Evolutionary conservation across 2,888 invertebrate species (phyloP), one percentile per base, ranked within the genome.

Genomic region (Spatulosminthurus flaviceps): DNA sequence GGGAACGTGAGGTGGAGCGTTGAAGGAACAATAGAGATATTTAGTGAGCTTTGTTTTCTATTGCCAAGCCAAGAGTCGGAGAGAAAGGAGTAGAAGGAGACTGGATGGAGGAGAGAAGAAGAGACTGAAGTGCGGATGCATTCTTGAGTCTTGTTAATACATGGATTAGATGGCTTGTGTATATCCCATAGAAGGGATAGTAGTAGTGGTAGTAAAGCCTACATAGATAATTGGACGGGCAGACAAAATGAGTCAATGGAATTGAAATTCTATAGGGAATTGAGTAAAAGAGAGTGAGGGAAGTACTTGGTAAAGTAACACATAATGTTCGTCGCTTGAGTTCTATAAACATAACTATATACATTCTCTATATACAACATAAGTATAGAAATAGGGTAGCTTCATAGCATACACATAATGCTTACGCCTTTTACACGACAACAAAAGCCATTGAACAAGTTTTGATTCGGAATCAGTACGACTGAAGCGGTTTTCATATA

Each of bases 231-330:
- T 77, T 80, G 80, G 77, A 77, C 64, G 72, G 67, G 72, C 77
- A 73, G 77, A 80, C 77, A 77, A 80, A 77, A 71, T 77, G 73
- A 77, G 79, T 79, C 75, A 79, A 75, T 70, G 72, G 41, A 51
- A 79, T 75, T 72, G 42, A 77, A 72, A 77, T 80, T 42, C 80
- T 70, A 43, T 51, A 80, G 77, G 77, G 80, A 77, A 61, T 69
- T 29, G 78, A 78, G 71, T 24, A n/a, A 64, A 24, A 64, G 64
- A 64, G 64, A 24, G n/a, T 4, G 24, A 11, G 11, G 16, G 22
- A 26, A 26, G 64, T 34, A 34, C 24, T n/a, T n/a, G n/a, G 22
- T 24, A 64, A 21, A n/a, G 64, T 19, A 4, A 51, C n/a, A 51
- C n/a, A 51, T 13, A 19, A n/a, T 51, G 51, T 51, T 51, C 51